Evolutionary conservation across 2,113 vertebrate genomes (phyloP).

Genomic region (Chaetodon auriga): DNA sequence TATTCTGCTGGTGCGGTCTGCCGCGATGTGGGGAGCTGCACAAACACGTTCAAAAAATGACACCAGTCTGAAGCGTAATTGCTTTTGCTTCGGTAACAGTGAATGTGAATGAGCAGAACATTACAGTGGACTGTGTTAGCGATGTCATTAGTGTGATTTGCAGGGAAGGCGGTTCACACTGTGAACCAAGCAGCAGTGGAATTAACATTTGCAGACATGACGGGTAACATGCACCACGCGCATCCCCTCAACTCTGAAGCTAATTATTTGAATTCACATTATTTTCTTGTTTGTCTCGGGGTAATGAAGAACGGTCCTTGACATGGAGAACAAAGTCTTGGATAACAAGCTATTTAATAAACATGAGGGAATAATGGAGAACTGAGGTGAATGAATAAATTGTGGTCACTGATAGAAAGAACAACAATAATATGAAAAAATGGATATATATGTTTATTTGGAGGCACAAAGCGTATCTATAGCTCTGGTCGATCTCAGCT

Average conservation of each 20-base stretch:
- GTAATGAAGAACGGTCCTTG: slow-evolving; percentile 45
- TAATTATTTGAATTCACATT: slow-evolving; percentile 39
- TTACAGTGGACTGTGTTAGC: neutral
- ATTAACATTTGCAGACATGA: slow-evolving; percentile 27
- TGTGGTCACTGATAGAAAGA: slow-evolving; percentile 12
- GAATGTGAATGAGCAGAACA: slow-evolving; percentile 12
- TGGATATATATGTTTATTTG: neutral
- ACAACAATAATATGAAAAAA: neutral
- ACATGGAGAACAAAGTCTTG: slow-evolving; percentile 27
- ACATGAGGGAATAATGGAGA: slow-evolving; percentile 35
- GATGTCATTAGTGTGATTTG: slow-evolving; percentile 30
- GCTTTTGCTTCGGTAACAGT: neutral
- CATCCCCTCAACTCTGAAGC: neutral
- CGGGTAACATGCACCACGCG: neutral
- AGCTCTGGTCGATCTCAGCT: neutral
- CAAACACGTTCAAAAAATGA: neutral
- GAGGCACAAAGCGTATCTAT: neutral
- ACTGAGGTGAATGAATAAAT: slow-evolving; percentile 33
- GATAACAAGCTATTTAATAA: slow-evolving; percentile 53
- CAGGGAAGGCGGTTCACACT: neutral
- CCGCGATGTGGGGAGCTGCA: neutral
- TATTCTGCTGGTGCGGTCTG: neutral
- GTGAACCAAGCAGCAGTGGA: neutral
- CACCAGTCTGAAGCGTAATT: neutral
- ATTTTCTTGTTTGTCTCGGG: slow-evolving; percentile 1